Percentiles rank a stretch among this genome's conserved stretches.
phyloP scores from a whole-genome alignment of 1,140 invertebrate genomes.

The Drosophila sucinea region DNA sequence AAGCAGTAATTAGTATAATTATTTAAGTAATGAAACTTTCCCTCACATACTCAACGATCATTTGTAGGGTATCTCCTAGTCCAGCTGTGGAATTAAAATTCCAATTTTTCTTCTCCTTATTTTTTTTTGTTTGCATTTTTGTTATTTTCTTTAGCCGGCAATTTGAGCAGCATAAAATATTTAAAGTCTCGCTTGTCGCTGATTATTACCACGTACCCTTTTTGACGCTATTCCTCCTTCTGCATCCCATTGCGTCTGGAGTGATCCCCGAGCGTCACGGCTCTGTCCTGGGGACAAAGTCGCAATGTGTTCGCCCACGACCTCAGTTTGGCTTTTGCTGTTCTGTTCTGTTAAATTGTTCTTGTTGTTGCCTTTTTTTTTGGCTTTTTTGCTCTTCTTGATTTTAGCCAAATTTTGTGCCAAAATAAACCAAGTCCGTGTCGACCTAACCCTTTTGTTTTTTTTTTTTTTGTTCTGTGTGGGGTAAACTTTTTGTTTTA shows the following conservation, averaged over 20 bases:
- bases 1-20: too few species aligned
- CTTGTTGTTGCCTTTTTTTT: constrained; percentile 13
- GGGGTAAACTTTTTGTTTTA: constrained; percentile 43
- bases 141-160: constrained; percentile 58
- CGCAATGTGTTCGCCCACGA: neutral
- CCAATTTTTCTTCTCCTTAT: constrained; percentile 1
- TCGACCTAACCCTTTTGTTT: constrained; percentile 48
- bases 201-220: constrained; percentile 64
- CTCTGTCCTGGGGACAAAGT: constrained; percentile 45
- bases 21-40: too few species aligned
- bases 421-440: constrained; percentile 32
- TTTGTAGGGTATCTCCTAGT: neutral
- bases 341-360: constrained; percentile 3
- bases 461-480: constrained; percentile 34
- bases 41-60: neutral
- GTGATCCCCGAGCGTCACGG: constrained; percentile 41
- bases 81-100: neutral
- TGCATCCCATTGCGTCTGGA: constrained; percentile 20
- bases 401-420: constrained; percentile 49
- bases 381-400: constrained; percentile 39
- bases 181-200: constrained; percentile 77
- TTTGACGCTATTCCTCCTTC: neutral
- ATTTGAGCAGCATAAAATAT: constrained; percentile 77
- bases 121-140: constrained; percentile 26
- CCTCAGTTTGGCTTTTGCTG: constrained; percentile 2